Base-by-base conservation (phyloP, 2,113 vertebrate genomes). In the Australoheros scitulus region DNA sequence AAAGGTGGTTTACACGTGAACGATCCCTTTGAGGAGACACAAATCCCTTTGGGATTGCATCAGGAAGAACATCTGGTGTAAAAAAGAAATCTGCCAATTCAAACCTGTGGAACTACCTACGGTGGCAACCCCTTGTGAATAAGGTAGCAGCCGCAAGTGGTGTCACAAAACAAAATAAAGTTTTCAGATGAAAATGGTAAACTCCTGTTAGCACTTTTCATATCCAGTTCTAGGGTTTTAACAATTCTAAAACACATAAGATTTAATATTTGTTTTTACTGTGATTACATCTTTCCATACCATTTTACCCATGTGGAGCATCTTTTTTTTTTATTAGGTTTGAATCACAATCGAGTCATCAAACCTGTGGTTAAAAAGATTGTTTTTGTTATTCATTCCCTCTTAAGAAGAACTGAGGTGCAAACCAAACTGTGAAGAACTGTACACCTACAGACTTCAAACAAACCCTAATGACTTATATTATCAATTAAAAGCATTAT, bases 251-350 rank as follows among this genome's bases (percentile, higher is more conserved):
- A 72, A 52, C 0, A 72, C 24, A 32, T 52, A 13, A 72, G 20
- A 52, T 32, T 1, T 29, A 8, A 47, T 68, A 0, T 0, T 24
- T 17, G 15, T 17, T 3, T 34, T 0, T 52, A 0, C 1, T 68
- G 24, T 3, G 18, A 72, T 52, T 72, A 29, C 50, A 32, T 52
- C 0, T 52, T 72, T 32, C 43, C 29, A 24, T 20, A 52, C 24
- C 64, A 29, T 70, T 29, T 6, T 72, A 72, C 11, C 3, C 29
- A 14, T 72, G 65, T 72, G 26, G 20, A 70, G 43, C 61, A 64
- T 15, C 26, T 26, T 26, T 26, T 0, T 41, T 41, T 64, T 64
- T 64, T n/a, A 64, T 0, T 64, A 65, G 3, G 0, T 43, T n/a
- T 22, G 20, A 64, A 64, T 64, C 36, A 41, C 36, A 8, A 15